These are phyloP conservation scores for Brienomyrus longianalis DNA, from an alignment of 2,113 vertebrate species.

Conservation along the genomic window DNA sequence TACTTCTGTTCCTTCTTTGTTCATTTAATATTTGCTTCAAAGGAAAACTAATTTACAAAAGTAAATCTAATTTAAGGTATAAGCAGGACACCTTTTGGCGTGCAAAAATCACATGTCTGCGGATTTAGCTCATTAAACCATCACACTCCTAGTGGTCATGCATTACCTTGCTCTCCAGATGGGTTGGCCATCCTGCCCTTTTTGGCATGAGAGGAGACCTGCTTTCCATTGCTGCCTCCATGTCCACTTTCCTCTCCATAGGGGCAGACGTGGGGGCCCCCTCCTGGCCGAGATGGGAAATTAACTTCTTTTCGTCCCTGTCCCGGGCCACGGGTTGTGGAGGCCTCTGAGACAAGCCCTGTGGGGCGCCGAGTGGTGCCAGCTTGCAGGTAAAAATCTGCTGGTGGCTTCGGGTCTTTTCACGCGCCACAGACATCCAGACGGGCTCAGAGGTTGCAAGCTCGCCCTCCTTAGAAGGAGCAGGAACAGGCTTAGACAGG, in stretches of 20 bases:
- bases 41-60: neutral
- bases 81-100: neutral
- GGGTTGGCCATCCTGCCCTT: conserved; percentile 32
- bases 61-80: neutral
- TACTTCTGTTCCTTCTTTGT: neutral
- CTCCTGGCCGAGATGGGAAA: neutral
- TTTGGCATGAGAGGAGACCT: conserved; percentile 44
- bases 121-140: neutral
- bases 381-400: conserved; percentile 62
- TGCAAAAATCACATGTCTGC: too few relatives aligned
- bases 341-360: conserved; percentile 11
- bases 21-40: neutral
- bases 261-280: conserved; percentile 23
- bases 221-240: conserved; percentile 33
- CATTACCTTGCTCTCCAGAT: conserved; percentile 46
- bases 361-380: conserved; percentile 39
- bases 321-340: conserved; percentile 23
- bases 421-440: conserved; percentile 78
- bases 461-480: conserved; percentile 31
- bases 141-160: neutral
- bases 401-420: conserved; percentile 72
- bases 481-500: neutral
- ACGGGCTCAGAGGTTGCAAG: conserved; percentile 51
- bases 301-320: neutral
- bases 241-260: conserved; percentile 10